Evolutionary conservation across 2,888 invertebrate genomes (phyloP).

Genomic region (Hedychridium roseum): DNA sequence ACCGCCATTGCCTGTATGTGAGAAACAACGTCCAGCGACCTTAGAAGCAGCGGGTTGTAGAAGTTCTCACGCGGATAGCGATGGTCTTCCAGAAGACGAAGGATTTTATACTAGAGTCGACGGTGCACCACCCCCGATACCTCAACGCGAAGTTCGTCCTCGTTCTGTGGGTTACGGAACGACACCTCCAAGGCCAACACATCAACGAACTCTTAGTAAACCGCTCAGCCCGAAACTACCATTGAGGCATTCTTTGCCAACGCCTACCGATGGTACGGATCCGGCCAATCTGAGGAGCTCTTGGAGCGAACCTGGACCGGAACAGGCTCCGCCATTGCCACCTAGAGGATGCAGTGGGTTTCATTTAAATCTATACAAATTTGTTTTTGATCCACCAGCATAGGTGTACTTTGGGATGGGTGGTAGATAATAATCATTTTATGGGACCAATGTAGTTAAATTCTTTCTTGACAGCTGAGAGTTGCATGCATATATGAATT

Average conservation of each 20-base stretch:
- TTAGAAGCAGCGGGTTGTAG: constrained; percentile 51
- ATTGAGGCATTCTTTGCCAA: constrained; percentile 66
- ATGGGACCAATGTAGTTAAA: background rate
- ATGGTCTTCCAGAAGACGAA: constrained; percentile 56
- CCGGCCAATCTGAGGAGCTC: constrained; percentile 66
- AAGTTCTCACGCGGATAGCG: constrained; percentile 53
- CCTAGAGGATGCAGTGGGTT: constrained; percentile 77
- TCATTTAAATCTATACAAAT: background rate
- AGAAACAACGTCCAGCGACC: constrained; percentile 55
- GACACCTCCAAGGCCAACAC: constrained; percentile 61
- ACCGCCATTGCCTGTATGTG: constrained; percentile 76
- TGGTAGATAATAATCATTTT: too few relatives aligned
- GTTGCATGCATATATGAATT: constrained; percentile 1
- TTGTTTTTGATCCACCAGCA: background rate
- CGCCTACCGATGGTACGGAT: constrained; percentile 64
- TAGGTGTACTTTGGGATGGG: background rate
- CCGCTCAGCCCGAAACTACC: constrained; percentile 67
- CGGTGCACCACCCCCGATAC: constrained; percentile 68
- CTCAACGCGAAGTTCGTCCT: constrained; percentile 68
- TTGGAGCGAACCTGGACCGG: constrained; percentile 69
- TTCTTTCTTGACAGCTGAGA: constrained; percentile 2
- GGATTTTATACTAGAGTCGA: constrained; percentile 59
- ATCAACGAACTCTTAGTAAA: constrained; percentile 65
- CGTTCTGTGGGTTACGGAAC: constrained; percentile 69
- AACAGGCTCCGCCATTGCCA: constrained; percentile 76